Conservation (phyloP, 1,140 invertebrate genomes). For the Formica selysi region DNA sequence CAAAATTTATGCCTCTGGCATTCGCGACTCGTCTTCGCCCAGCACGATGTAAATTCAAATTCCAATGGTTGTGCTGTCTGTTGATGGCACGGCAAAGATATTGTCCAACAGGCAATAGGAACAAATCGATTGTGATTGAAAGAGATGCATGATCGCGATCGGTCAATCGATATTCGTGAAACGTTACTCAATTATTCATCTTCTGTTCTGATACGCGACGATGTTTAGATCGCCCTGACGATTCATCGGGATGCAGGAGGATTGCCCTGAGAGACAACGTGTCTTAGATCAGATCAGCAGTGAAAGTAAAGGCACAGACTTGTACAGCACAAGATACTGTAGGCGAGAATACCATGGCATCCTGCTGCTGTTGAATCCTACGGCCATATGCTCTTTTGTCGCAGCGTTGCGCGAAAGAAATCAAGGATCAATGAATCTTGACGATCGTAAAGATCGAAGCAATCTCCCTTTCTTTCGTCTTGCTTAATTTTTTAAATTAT, state of each 20-base stretch:
- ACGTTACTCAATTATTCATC: neutral
- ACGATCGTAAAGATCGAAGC: slow-evolving; percentile 30
- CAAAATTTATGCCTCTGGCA: slow-evolving; percentile 65
- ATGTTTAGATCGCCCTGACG: neutral
- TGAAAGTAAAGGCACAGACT: slow-evolving; percentile 78
- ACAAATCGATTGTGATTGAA: neutral
- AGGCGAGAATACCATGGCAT: slow-evolving; percentile 70
- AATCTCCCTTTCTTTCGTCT: neutral
- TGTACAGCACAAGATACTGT: slow-evolving; percentile 62
- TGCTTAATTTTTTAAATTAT: neutral
- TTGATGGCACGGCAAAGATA: slow-evolving; percentile 35
- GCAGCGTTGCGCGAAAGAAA: slow-evolving; percentile 9
- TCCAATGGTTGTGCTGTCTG: slow-evolving; percentile 37
- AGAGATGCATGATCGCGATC: neutral
- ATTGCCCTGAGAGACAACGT: slow-evolving; percentile 62
- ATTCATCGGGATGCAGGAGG: slow-evolving; percentile 44
- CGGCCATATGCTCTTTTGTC: slow-evolving; percentile 9
- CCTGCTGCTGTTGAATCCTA: slow-evolving; percentile 42
- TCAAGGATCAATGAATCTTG: neutral
- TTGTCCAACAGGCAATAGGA: slow-evolving; percentile 6
- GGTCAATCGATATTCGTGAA: slow-evolving; percentile 1
- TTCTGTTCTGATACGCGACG: neutral
- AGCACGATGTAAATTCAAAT: slow-evolving; percentile 54
- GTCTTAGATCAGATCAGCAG: slow-evolving; percentile 74
- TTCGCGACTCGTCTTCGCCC: slow-evolving; percentile 57